Evolutionary conservation across 2,797 vertebrate species (phyloP), one percentile per base, ranked within the genome.

Genomic region (Meda fulgida): DNA sequence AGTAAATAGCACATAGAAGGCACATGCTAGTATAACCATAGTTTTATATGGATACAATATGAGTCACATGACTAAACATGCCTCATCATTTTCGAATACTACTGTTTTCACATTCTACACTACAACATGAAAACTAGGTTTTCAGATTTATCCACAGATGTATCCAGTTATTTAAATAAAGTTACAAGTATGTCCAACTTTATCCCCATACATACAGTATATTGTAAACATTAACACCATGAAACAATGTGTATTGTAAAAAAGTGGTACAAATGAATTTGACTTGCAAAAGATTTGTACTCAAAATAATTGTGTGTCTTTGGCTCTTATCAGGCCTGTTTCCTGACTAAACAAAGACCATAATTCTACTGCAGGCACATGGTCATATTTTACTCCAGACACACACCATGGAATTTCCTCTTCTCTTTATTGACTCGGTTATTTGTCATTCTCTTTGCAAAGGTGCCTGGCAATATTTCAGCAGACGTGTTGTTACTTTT

Each of bases 361-460:
- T 71, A 71, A 81, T 88, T 88, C 81, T 65, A 40, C 82, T 7
- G 21, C 70, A n/a, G 66, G 36, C 55, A 31, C 58, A 23, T 40
- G 65, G 77, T 83, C 69, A 87, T 88, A 81, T 88, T 89, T 88
- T 81, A 88, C 53, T 18, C 10, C 60, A 76, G 87, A 89, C 87
- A 84, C 34, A 55, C 69, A 78, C 86, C 69, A 66, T 80, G 81
- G 85, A 87, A 88, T 87, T 85, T 87, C 60, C 40, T 83, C 83
- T 86, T 87, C 36, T 55, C 67, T 76, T 86, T 88, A 84, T 89
- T 78, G 81, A 88, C n/a, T 87, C 3, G 29, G 83, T 83, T 89
- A 83, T 86, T 85, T 82, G 76, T 83, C 84, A 87, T 73, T 69
- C 31, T 78, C 53, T 46, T 86, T 63, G 43, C 66, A 71, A 83